Base-by-base conservation (phyloP, 2,888 invertebrate species). In the Eugnorisma glareosa region DNA sequence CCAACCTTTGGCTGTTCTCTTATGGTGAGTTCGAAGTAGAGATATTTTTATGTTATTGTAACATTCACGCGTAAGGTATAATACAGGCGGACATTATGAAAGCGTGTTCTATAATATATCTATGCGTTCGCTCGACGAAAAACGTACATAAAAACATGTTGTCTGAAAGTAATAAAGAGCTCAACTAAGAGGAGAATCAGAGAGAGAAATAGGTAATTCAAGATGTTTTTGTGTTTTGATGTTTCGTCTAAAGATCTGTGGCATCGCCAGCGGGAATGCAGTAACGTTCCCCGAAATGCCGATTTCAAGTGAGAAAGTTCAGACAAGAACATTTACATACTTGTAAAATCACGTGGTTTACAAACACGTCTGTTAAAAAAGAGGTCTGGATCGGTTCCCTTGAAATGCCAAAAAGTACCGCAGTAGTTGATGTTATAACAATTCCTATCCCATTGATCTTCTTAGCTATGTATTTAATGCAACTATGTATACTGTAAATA, bases 371-470 rank as follows among this genome's bases (percentile, higher is more conserved):
- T 5, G 45, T 54, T 61, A 51, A 54, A 28, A 54, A 67, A 24
- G 61, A 67, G n/a, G 31, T 64, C 24, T 28, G 40, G 24, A 45
- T 75, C 71, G 73, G 76, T 75, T 70, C 43, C 45, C 51, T 80
- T 71, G 66, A 77, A 71, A 82, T 79, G 88, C 86, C 82, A 82
- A 87, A 87, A 75, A 69, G 68, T 37, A 40, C 72, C 64, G 63
- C 51, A 57, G 66, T 70, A 74, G 72, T 79, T 84, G 70, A 76
- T 66, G 72, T 81, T 72, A 70, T 57, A 63, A 67, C 73, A 67
- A 51, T 24, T 82, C 45, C 54, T 73, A n/a, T 79, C 54, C 7
- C 40, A 57, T 61, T 64, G 31, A 81, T 71, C 21, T 69, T 18
- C 10, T 7, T 64, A 77, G 40, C 28, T 45, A 28, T 45, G 31